Evolutionary conservation across 1,140 invertebrate genomes (phyloP), one percentile per base, ranked within the genome.

Genomic region (Carposina sasakii): DNA sequence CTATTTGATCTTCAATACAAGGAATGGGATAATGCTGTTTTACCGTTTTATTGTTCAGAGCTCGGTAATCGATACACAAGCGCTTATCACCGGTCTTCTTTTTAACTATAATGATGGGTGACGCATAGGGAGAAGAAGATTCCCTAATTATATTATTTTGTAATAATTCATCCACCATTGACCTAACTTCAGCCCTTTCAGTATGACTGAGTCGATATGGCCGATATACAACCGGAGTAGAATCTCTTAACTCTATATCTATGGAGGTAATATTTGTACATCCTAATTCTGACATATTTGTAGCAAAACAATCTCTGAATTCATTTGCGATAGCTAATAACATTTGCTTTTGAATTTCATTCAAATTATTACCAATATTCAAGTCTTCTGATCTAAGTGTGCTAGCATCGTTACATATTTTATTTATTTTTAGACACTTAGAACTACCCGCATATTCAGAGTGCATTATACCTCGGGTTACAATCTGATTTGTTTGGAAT

Each of bases 11-110:
- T 15, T 84, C 74, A 12, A 87, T 85, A 3, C 70, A 33, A 1
- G 86, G 87, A 3, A 89, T 41, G 0, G 87, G 87, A 53, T 33
- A 45, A 22, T 34, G 45, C 46, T 87, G 81, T 23, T 57, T 60
- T 3, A 60, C 54, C 0, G 81, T 86, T 1, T 77, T 52, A 1
- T 39, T 28, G 60, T 88, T 89, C 4, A 89, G 43, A 16, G 45
- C 26, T 13, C 76, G 40, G 51, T 70, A 89, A 52, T 84, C 71
- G 0, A 69, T 49, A 20, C 56, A 63, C 28, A 82, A 50, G n/a
- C 60, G 13, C 41, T 55, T 15, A 12, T 64, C 47, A 0, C 61
- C 58, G 23, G 51, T 51, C 21, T 60, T 63, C 33, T 64, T 64
- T 19, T 49, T 56, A 1, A 48, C 51, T 26, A 67, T 26, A 4